A percentile compares a stretch with the other conserved stretches of the same genome.
Evolutionary conservation across 2,797 vertebrate genomes (phyloP).

Genomic region (Champsocephalus gunnari): DNA sequence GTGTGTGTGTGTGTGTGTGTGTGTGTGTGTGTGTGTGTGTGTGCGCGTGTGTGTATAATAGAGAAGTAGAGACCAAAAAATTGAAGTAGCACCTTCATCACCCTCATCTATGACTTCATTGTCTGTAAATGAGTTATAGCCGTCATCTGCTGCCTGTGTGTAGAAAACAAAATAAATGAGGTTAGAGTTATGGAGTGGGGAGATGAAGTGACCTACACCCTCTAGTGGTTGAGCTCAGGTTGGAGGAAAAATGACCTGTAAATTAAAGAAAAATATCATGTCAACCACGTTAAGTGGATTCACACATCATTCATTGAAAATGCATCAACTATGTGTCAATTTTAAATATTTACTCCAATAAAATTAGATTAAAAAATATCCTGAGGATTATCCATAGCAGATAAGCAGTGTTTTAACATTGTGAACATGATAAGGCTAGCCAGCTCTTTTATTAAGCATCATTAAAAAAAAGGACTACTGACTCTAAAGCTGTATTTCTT

Average conservation of each 20-base stretch:
- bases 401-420: not conserved
- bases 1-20: not conserved
- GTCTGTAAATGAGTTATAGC: conserved; percentile 47
- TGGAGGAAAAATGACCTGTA: not conserved
- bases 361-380: not conserved
- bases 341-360: not conserved
- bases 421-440: not conserved
- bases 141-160: conserved; percentile 64
- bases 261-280: not conserved
- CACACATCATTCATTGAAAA: not conserved
- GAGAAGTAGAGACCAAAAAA: not conserved
- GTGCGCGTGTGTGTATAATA: not conserved
- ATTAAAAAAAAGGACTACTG: not conserved
- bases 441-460: not conserved
- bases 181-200: not conserved
- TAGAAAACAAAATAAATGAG: conserved; percentile 5
- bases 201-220: not conserved
- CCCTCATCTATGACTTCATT: conserved; percentile 76
- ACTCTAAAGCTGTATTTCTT: not conserved
- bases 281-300: not conserved
- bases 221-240: conserved; percentile 34
- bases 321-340: not conserved
- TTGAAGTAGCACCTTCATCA: conserved; percentile 76
- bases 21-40: not conserved
- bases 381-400: not conserved